Percentiles rank a stretch among this genome's conserved stretches.
Conservation (phyloP, 2,797 vertebrate genomes). For the Cossypha polioptera region DNA sequence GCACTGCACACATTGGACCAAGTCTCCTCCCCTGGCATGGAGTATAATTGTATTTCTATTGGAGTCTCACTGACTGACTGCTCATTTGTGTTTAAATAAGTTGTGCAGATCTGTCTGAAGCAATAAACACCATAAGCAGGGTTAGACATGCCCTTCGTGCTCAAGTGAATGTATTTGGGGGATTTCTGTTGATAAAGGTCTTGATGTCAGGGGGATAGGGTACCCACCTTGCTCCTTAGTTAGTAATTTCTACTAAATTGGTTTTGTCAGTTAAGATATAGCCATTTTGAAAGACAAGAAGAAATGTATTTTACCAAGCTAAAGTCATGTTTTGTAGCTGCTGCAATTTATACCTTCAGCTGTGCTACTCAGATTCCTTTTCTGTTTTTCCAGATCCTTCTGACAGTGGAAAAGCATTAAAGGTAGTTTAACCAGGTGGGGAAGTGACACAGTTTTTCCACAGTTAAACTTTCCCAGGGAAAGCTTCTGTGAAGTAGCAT, state of each 20-base stretch:
- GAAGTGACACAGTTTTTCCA: slow-evolving; percentile 19
- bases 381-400: neutral
- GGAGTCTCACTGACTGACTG: neutral
- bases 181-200: neutral
- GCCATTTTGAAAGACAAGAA: neutral
- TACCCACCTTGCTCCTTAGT: neutral
- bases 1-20: neutral
- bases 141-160: neutral
- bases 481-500: slow-evolving; percentile 14
- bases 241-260: neutral
- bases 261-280: neutral
- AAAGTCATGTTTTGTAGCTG: neutral
- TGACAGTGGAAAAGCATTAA: neutral
- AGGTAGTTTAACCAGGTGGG: neutral
- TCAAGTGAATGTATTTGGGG: neutral
- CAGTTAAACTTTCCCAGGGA: slow-evolving; percentile 20
- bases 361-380: neutral
- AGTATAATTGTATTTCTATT: rapidly evolving
- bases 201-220: neutral
- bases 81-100: neutral
- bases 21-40: neutral
- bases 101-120: neutral
- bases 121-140: rapidly evolving
- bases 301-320: neutral
- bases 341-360: neutral